These are phyloP conservation scores for Chanos chanos DNA, from an alignment of 2,797 vertebrate genomes.

Conservation along the genomic window DNA sequence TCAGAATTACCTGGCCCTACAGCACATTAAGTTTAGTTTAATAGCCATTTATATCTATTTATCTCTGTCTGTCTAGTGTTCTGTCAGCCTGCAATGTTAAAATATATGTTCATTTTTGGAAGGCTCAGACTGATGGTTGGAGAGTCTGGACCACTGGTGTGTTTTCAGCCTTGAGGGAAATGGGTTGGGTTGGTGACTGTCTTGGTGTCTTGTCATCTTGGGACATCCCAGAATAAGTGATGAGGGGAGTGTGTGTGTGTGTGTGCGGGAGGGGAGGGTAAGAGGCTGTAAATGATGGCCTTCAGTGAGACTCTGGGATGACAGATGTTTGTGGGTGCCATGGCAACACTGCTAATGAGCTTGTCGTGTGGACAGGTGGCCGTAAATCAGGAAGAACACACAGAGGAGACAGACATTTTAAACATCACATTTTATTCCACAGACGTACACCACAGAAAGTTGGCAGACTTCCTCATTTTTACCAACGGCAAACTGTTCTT, in stretches of 20 bases:
- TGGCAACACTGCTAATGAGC: conserved; percentile 59
- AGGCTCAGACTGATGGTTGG: too few species aligned
- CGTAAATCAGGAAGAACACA: conserved; percentile 53
- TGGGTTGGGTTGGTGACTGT: too few species aligned
- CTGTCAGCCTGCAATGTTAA: too few species aligned
- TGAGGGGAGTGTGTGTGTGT: conserved; percentile 10
- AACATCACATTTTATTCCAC: conserved; percentile 73
- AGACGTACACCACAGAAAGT: conserved; percentile 61
- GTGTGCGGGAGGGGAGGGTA: neutral
- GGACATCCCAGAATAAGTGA: neutral
- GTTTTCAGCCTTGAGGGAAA: too few species aligned
- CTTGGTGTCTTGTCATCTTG: too few species aligned
- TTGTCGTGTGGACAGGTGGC: conserved; percentile 59
- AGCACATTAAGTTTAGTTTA: too few species aligned
- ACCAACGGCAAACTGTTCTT: conserved; percentile 33
- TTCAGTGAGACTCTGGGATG: conserved; percentile 55
- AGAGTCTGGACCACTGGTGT: too few species aligned
- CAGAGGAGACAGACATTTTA: conserved; percentile 56
- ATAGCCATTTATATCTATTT: too few species aligned
- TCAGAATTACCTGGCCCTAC: too few species aligned
- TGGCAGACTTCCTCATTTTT: conserved; percentile 63
- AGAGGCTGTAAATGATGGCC: conserved; percentile 30
- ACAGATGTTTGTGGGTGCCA: conserved; percentile 52
- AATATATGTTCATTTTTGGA: too few species aligned
- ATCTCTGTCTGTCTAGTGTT: neutral